Base-by-base conservation (phyloP, 2,797 vertebrate genomes). In the Cossypha caffra region DNA sequence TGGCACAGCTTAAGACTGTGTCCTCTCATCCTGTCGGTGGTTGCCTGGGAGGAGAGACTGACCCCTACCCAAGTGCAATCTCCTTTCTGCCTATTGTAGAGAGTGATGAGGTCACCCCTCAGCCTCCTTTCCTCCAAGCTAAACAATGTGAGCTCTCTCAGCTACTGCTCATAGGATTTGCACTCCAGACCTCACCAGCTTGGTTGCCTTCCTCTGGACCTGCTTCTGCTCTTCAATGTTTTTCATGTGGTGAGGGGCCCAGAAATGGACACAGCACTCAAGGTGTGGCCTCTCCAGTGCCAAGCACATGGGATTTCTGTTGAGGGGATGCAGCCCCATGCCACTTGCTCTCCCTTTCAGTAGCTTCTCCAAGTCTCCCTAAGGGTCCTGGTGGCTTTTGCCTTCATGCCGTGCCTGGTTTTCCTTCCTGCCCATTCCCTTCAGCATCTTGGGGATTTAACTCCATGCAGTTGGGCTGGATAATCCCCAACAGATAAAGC, bases 11-110 rank as follows among this genome's bases (percentile, higher is more conserved):
- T 58, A 51, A 23, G 35, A 38, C 57, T 47, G 1, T 35, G 33
- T 51, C 12, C 16, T 63, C 20, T 57, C 19, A 28, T 57, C 14
- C 12, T 51, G 4, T 51, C 0, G 0, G 17, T 51, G 17, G 20
- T 35, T 76, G 10, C 17, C n/a, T 45, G 72, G n/a, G 20, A 89
- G 71, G 57, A 43, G n/a, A 63, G n/a, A 13, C 29, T 55, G 45
- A 33, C 20, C 7, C 14, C 5, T 7, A 23, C 5, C 8, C 6
- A 4, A 24, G 28, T 57, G 10, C 51, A 63, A 0, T 55, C n/a
- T 76, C 24, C 43, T 64, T 63, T 51, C 50, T 63, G 50, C n/a
- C 15, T 2, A 3, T 7, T 69, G 11, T 16, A 29, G 37, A 25
- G 48, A 19, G 16, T 18, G 24, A 8, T 38, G 25, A 38, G 14